Percentiles rank a stretch among this genome's conserved stretches.
phyloP scores from a whole-genome alignment of 2,888 invertebrate genomes.

The Mythimna albipuncta region DNA sequence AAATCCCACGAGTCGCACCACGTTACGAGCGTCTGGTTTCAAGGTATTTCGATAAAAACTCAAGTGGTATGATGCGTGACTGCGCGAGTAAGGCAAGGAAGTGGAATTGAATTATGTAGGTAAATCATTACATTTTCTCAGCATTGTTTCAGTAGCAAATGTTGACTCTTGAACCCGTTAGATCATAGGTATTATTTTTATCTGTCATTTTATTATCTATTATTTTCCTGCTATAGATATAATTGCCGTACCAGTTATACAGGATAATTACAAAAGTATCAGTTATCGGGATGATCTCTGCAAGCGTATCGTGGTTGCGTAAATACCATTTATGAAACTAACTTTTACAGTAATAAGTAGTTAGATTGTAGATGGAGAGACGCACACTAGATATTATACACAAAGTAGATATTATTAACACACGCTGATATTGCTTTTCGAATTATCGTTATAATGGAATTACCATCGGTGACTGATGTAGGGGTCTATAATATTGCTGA shows the following conservation, averaged over 20 bases:
- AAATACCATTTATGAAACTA: constrained; percentile 46
- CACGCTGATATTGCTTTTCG: constrained; percentile 36
- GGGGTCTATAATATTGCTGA: constrained; percentile 8
- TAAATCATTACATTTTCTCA: constrained; percentile 55
- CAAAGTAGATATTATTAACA: constrained; percentile 40
- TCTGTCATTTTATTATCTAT: constrained; percentile 14
- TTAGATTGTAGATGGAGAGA: constrained; percentile 28
- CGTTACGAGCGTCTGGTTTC: constrained; percentile 63
- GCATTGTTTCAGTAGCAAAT: constrained; percentile 53
- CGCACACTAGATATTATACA: constrained; percentile 28
- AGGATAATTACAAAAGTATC: constrained; percentile 40
- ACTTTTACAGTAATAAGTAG: constrained; percentile 54
- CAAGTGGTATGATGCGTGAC: constrained; percentile 68
- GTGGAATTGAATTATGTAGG: constrained; percentile 54
- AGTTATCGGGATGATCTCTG: constrained; percentile 50
- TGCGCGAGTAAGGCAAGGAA: constrained; percentile 63
- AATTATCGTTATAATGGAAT: constrained; percentile 40
- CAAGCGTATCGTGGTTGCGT: constrained; percentile 36
- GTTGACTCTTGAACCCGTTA: constrained; percentile 53
- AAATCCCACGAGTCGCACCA: constrained; percentile 62
- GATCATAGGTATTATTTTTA: constrained; percentile 25
- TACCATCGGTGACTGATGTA: constrained; percentile 35
- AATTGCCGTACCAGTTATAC: constrained; percentile 10
- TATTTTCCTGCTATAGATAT: constrained; percentile 27
- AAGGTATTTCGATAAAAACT: constrained; percentile 71